These are phyloP conservation scores for Megalonaias nervosa DNA, from an alignment of 1,140 invertebrate genomes.

Conservation along the genomic window DNA sequence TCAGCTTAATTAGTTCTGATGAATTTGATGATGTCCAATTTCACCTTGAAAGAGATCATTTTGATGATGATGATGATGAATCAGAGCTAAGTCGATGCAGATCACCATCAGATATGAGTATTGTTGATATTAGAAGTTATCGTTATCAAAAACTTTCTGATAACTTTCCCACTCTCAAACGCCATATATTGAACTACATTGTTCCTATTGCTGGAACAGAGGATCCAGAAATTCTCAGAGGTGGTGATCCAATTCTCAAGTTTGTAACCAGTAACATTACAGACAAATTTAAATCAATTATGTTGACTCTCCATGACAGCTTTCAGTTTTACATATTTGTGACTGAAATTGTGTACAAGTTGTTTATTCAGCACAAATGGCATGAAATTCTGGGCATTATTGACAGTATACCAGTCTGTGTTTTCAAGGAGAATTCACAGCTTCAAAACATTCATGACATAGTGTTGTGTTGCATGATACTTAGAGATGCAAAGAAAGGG, in stretches of 20 bases:
- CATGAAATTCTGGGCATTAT: constrained; percentile 50
- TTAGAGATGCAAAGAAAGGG: constrained; percentile 17
- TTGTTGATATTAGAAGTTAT: constrained; percentile 66
- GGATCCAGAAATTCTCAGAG: constrained; percentile 57
- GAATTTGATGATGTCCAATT: constrained; percentile 54
- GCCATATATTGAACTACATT: constrained; percentile 60
- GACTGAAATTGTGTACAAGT: constrained; percentile 49
- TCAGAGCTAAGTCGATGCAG: constrained; percentile 27
- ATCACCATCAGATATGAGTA: constrained; percentile 60
- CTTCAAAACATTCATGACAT: constrained; percentile 59
- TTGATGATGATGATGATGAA: constrained; percentile 53
- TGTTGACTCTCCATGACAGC: constrained; percentile 60
- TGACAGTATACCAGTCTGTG: constrained; percentile 53
- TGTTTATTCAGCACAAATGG: constrained; percentile 57
- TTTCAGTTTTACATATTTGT: constrained; percentile 52
- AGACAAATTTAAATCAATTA: constrained; percentile 59
- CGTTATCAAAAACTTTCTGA: constrained; percentile 62
- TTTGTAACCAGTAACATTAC: constrained; percentile 62
- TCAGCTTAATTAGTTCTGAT: constrained; percentile 65
- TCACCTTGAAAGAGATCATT: not conserved
- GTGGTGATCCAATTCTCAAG: constrained; percentile 63
- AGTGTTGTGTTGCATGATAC: constrained; percentile 51
- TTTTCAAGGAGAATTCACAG: constrained; percentile 40
- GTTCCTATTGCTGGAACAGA: constrained; percentile 60
- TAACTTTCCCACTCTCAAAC: constrained; percentile 61